Conservation (phyloP, 2,113 vertebrate species). For the Electrona antarctica region DNA sequence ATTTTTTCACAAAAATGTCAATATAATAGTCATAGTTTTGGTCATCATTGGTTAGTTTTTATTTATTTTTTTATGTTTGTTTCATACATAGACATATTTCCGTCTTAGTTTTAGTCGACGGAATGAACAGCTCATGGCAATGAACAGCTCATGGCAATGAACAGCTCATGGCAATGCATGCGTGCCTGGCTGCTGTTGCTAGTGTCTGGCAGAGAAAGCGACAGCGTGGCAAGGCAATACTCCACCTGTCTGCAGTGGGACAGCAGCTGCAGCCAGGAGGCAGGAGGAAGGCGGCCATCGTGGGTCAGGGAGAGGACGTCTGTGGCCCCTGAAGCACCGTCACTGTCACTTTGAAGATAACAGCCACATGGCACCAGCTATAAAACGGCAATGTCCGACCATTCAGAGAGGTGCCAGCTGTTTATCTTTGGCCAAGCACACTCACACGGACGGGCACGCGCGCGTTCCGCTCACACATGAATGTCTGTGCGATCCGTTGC, state of each 20-base stretch:
- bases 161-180: too few species aligned
- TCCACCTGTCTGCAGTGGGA: neutral
- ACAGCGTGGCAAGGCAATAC: neutral
- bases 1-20: too few species aligned
- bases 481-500: too few species aligned
- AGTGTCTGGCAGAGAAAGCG: neutral
- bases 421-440: slow-evolving; percentile 43
- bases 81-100: too few species aligned
- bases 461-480: neutral
- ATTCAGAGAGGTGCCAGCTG: slow-evolving; percentile 52
- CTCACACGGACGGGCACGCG: slow-evolving; percentile 8
- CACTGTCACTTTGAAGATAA: slow-evolving; percentile 73
- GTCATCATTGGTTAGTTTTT: too few species aligned
- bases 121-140: too few species aligned
- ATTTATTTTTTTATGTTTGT: too few species aligned
- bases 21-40: too few species aligned
- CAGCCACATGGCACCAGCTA: slow-evolving; percentile 48
- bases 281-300: slow-evolving; percentile 32
- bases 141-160: too few species aligned
- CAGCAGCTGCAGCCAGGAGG: too few species aligned
- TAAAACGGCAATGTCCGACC: slow-evolving; percentile 30
- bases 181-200: too few species aligned
- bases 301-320: slow-evolving; percentile 46
- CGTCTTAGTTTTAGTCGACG: too few species aligned
- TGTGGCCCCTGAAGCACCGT: slow-evolving; percentile 45